Evolutionary conservation across 2,113 vertebrate genomes (phyloP), one percentile per base, ranked within the genome.

Genomic region (Procavia capensis): DNA sequence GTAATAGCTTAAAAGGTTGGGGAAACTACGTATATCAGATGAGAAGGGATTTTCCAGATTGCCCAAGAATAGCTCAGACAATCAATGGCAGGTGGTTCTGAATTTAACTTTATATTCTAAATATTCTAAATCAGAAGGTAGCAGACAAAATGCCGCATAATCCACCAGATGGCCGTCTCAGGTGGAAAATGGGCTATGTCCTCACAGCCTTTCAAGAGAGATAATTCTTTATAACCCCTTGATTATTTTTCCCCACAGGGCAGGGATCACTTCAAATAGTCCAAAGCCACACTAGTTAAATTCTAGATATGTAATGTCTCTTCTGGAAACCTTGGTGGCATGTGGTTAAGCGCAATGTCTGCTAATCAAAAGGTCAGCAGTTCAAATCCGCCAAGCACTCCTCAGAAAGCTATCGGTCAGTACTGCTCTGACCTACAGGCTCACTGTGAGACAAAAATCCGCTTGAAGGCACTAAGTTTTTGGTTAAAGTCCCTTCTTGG

Each of bases 41-140:
- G 94, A 95, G 94, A 85, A 95, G 92, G 93, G 72, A 68, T 96
- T 97, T 97, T 97, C 95, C 97, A 97, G 91, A 76, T 94, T 85
- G 80, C 84, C 64, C 59, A 16, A 34, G 85, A 90, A 88, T 20
- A 41, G 47, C 29, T 85, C 79, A 84, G 94, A 88, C 94, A 90
- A 93, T 97, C 89, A 74, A 39, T 72, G 97, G 47, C 96, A 97
- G 96, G 96, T 96, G 96, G 95, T 95, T 84, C 91, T 70, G 76
- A 90, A 91, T 68, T 70, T 82, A 24, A 66, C n/a, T 86, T 93
- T 88, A 94, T 50, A 19, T 72, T 95, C 83, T 76, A 74, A 95
- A 74, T 72, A 93, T 66, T 90, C 92, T 29, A 85, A 92, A 39
- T 88, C 80, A 91, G 59, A 96, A 75, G 83, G 82, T 78, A 94